phyloP scores from a whole-genome alignment of 2,797 vertebrate genomes.

The Botia kubotai region DNA sequence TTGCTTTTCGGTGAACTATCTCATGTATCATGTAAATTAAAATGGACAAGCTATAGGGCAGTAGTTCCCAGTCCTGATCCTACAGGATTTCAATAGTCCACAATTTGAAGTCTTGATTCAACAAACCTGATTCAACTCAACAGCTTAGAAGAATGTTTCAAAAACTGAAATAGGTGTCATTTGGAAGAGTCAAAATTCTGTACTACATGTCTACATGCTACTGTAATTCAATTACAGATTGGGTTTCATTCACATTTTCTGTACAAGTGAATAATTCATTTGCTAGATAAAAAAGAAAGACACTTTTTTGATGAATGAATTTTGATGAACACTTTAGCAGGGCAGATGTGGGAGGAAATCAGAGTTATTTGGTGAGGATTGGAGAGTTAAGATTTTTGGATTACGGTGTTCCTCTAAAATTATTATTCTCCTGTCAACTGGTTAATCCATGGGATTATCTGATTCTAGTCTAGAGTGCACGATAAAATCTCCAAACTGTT shows the following conservation, averaged over 20 bases:
- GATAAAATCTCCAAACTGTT: constrained; percentile 32
- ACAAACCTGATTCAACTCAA: not conserved
- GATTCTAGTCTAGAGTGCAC: constrained; percentile 16
- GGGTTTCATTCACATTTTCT: not conserved
- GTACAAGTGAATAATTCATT: constrained; percentile 20
- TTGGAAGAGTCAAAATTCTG: not conserved
- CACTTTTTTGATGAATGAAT: constrained; percentile 43
- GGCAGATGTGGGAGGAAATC: constrained; percentile 13
- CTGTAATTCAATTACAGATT: not conserved
- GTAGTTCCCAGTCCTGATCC: not conserved
- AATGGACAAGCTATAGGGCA: not conserved
- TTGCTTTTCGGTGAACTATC: not conserved
- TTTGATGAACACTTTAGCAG: not conserved
- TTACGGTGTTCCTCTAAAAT: constrained; percentile 48
- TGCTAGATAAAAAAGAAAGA: not conserved
- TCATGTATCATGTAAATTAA: not conserved
- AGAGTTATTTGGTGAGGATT: constrained; percentile 1
- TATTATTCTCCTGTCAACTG: constrained; percentile 50
- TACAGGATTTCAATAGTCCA: not conserved
- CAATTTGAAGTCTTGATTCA: not conserved
- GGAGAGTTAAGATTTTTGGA: constrained; percentile 29
- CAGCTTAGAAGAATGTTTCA: not conserved
- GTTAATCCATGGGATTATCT: constrained; percentile 59
- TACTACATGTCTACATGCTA: not conserved
- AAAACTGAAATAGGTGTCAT: not conserved